phyloP scores from a whole-genome alignment of 1,140 invertebrate species.

The Euura lappo region DNA sequence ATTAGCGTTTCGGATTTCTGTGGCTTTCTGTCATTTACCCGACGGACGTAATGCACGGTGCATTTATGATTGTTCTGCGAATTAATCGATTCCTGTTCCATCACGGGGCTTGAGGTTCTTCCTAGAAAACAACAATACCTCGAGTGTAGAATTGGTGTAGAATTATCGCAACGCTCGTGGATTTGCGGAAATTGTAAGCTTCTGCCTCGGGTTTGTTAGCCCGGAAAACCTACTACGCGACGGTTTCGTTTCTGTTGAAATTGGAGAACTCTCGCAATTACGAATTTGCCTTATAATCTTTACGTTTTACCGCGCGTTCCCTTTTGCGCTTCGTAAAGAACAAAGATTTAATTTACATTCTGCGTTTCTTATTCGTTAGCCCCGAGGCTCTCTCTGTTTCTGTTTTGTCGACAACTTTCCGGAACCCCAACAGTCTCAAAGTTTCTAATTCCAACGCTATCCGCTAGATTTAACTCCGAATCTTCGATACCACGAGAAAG shows the following conservation, averaged over 20 bases:
- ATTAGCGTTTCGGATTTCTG: background rate
- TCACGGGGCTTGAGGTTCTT: background rate
- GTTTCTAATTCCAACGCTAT: background rate
- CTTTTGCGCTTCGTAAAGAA: background rate
- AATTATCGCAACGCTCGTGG: background rate
- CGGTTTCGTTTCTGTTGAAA: background rate
- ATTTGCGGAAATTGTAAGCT: background rate
- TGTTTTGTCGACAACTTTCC: background rate
- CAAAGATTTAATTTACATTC: constrained; percentile 5
- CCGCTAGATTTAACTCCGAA: background rate
- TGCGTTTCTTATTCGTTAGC: background rate
- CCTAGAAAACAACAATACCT: background rate
- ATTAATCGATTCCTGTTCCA: constrained; percentile 34
- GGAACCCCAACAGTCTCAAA: background rate
- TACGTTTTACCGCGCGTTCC: background rate
- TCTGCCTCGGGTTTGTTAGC: background rate
- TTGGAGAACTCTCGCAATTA: background rate
- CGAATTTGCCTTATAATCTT: background rate
- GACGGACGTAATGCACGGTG: background rate
- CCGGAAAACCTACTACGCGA: too few species aligned
- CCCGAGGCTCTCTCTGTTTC: background rate
- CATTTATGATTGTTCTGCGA: constrained; percentile 3
- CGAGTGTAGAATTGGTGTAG: background rate
- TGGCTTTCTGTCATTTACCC: background rate
- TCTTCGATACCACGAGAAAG: background rate